Evolutionary conservation across 2,113 vertebrate species (phyloP), one percentile per base, ranked within the genome.

Genomic region (Myiagra hebetior): DNA sequence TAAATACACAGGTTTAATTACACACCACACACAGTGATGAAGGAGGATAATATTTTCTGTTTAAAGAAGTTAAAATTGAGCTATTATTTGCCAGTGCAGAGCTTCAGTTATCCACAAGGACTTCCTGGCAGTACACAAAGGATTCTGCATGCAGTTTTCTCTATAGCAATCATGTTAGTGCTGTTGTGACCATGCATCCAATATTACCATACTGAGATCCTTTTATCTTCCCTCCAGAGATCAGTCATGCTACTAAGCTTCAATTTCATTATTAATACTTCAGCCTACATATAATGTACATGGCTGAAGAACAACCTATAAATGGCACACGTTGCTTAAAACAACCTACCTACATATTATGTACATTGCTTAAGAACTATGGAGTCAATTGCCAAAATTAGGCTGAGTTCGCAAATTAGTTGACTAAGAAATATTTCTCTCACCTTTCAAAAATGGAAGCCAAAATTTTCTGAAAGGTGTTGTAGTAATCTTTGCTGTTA

Each of bases 141-240:
- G 20, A 57, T 12, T 57, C 9, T 20, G 7, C 4, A 20, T 15
- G 37, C 13, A 31, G 27, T 44, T 70, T 85, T 69, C 12, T 78
- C 33, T 59, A 5, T 31, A 62, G 23, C 0, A 2, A 80, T 11
- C 12, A 8, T 19, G 7, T 52, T 42, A 62, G 11, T 47, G n/a
- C 3, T 89, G 10, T 42, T 44, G 46, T 60, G 41, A 52, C 28
- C 2, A 4, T 0, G 0, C 47, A 47, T 27, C 9, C 59, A 77
- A 31, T 27, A 52, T 55, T 37, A 63, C 13, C 10, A 65, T 37
- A 7, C 17, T 1, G 1, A 57, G 9, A 55, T 55, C 2, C 4
- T 4, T n/a, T 44, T n/a, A 23, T 50, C 47, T 74, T 41, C 35
- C 2, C 16, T 79, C 78, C 53, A 33, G 57, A 59, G 3, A 44